Base-by-base conservation (phyloP, 2,113 vertebrate species). In the Atlantisia rogersi region DNA sequence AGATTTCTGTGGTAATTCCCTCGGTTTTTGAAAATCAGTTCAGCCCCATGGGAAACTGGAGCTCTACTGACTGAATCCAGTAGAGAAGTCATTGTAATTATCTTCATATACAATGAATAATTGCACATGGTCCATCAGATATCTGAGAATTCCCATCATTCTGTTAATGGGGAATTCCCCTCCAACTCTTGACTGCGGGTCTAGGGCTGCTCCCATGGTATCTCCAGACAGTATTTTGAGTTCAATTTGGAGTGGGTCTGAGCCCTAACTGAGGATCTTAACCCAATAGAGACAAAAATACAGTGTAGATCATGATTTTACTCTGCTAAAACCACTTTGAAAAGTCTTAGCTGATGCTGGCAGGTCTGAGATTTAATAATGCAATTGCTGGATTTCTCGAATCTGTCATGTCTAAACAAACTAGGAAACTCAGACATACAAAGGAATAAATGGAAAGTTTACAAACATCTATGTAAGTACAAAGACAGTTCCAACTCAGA, bases 11-110 rank as follows among this genome's bases (percentile, higher is more conserved):
- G 31, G 10, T 9, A 35, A 59, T 53, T 70, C 35, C 14, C 15
- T 52, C 82, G 35, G 25, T 37, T 88, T 77, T 63, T 48, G 44
- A 65, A 92, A 80, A 86, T 28, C 6, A 13, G 4, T 28, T 15
- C 6, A 44, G 6, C 15, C 80, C 22, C 20, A 15, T 32, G 29
- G 12, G 24, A 92, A 73, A 56, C 73, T 92, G 25, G 32, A 88
- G n/a, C 20, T 90, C 42, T 53, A 59, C 63, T 92, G 83, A 31
- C 26, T 82, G 55, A 93, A 93, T 86, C 19, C 55, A 63, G 25
- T 44, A 86, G 63, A 96, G 71, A 97, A 89, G 39, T 86, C 63
- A 75, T 15, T 81, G 63, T 89, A 74, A 75, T 85, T 91, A 71
- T 52, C 42, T 81, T n/a, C 8, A 17, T 90, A 40, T n/a, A 52